Percentiles rank a stretch among this genome's conserved stretches.
Conservation (phyloP, 2,113 vertebrate genomes). For the Maccullochella peelii region DNA sequence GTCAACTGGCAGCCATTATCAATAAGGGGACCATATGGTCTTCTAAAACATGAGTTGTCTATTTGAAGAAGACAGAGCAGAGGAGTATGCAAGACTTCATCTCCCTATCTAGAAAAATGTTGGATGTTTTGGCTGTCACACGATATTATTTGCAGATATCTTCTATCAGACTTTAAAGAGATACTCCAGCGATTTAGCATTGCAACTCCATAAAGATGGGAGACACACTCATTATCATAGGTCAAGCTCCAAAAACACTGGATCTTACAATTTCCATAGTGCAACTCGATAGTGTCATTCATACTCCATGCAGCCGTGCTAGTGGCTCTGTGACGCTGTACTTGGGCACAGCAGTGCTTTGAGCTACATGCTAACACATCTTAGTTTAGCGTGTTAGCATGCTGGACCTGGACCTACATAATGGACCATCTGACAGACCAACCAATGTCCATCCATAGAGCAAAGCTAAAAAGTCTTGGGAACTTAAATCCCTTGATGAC, state of each 20-base stretch:
- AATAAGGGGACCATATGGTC: constrained; percentile 26
- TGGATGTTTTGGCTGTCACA: background rate
- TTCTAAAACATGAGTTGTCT: constrained; percentile 29
- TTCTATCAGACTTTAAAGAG: background rate
- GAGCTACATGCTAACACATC: background rate
- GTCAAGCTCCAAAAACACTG: background rate
- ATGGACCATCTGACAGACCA: background rate
- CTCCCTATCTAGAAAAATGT: constrained; percentile 9
- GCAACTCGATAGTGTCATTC: background rate
- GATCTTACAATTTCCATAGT: background rate
- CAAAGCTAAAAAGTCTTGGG: background rate
- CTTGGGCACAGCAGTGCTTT: too few relatives aligned
- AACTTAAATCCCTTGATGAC: background rate
- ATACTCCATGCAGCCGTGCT: background rate
- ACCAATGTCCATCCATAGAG: background rate
- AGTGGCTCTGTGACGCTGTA: background rate
- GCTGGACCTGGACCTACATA: background rate
- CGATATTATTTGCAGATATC: constrained; percentile 3
- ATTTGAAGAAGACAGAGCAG: constrained; percentile 17
- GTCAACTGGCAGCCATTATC: constrained; percentile 62
- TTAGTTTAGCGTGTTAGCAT: background rate
- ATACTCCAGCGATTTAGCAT: background rate
- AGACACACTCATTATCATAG: background rate
- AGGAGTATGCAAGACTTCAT: constrained; percentile 11
- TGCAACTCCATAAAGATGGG: background rate